Evolutionary conservation across 2,113 vertebrate species (phyloP).

Genomic region (Nothocercus nigrocapillus): DNA sequence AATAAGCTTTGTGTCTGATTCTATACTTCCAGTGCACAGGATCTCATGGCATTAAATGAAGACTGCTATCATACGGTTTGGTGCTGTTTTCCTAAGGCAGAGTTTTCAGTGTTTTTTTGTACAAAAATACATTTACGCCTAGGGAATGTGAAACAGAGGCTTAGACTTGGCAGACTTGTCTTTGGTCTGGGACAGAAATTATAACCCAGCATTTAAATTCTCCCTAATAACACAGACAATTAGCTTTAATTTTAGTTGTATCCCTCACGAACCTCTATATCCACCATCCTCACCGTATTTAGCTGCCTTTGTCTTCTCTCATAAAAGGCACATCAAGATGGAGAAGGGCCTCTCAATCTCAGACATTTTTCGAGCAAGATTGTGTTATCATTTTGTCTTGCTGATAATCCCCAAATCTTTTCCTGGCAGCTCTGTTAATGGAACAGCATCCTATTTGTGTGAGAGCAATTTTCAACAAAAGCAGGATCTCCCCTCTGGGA

Average conservation of each 20-base stretch:
- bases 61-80: not conserved
- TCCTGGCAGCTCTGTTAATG: not conserved
- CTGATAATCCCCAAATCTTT: not conserved
- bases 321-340: not conserved
- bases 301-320: not conserved
- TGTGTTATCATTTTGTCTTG: not conserved
- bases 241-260: not conserved
- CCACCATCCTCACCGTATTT: not conserved
- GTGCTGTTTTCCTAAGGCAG: no score
- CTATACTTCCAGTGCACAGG: not conserved
- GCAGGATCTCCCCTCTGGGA: slow-evolving; percentile 33
- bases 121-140: not conserved
- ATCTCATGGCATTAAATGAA: not conserved
- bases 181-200: not conserved
- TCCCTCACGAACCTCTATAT: not conserved
- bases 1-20: not conserved
- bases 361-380: slow-evolving; percentile 6
- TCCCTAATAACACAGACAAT: not conserved
- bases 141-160: rapidly evolving
- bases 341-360: not conserved
- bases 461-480: slow-evolving; percentile 32
- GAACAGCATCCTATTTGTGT: slow-evolving; percentile 37
- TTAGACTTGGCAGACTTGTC: not conserved
- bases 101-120: not conserved
- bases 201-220: not conserved